Percentiles rank a stretch among this genome's conserved stretches.
These are phyloP conservation scores for Neotoma lepida DNA, from an alignment of 2,113 vertebrate genomes.

Conservation along the genomic window DNA sequence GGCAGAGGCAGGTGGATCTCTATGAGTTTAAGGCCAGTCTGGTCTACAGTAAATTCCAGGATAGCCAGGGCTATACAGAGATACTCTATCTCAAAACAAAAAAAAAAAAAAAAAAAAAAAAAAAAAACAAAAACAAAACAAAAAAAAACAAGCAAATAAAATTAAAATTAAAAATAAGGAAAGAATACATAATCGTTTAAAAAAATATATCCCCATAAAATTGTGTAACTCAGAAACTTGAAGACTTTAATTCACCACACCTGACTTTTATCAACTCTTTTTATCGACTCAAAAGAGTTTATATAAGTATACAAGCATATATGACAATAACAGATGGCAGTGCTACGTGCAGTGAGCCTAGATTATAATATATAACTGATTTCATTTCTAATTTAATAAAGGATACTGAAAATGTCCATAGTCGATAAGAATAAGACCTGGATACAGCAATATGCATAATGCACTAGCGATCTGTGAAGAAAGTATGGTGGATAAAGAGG, in stretches of 20 bases:
- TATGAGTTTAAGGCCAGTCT: neutral
- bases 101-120: neutral
- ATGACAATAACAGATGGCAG: neutral
- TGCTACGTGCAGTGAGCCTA: neutral
- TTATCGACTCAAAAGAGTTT: neutral
- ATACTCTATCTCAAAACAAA: neutral
- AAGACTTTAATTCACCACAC: neutral
- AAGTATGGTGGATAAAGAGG: slow-evolving; percentile 16
- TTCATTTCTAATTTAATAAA: slow-evolving; percentile 80
- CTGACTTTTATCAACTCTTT: neutral
- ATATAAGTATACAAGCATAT: slow-evolving; percentile 21
- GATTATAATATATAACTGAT: neutral
- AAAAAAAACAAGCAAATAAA: neutral
- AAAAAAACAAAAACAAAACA: neutral
- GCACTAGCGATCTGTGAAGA: slow-evolving; percentile 87
- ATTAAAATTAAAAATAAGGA: neutral
- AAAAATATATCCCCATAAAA: slow-evolving; percentile 10
- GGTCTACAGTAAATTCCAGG: neutral
- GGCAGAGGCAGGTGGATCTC: neutral
- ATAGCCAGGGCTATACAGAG: neutral
- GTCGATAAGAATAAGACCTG: slow-evolving; percentile 96
- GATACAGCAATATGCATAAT: slow-evolving; percentile 94
- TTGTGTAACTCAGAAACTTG: neutral
- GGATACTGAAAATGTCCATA: slow-evolving; percentile 99
- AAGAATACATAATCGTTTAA: neutral